Evolutionary conservation across 2,113 vertebrate genomes (phyloP), one percentile per base, ranked within the genome.

Genomic region (Syngnathus scovelli): DNA sequence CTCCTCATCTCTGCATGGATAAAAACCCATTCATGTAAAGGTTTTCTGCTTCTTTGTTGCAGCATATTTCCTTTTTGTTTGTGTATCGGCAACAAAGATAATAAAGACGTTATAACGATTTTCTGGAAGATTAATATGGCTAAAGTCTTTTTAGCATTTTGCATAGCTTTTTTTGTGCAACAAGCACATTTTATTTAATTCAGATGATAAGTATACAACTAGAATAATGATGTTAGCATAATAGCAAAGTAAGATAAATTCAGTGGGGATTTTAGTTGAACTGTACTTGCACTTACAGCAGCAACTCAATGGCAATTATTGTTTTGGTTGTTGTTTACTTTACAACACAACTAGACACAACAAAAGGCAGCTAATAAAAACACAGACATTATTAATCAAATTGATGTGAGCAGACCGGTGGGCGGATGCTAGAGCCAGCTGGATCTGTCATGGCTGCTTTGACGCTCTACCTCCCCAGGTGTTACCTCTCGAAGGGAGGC

Each of bases 391-490:
- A 78, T 80, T 76, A 75, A 77, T 86, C 77, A 74, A 79, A 76
- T 41, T 48, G 71, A 74, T 73, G 52, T 16, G 2, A 63, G 66
- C 43, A 84, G 76, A 78, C 82, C 83, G 76, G 76, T 82, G 71
- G 67, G 65, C 77, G 52, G 61, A 15, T 48, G 6, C 54, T 33
- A 33, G 36, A 71, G 74, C 70, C 83, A 84, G 82, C 81, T 86
- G 85, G 69, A 63, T 44, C 68, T 70, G 80, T 80, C 81, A 74
- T 61, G 48, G 61, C 19, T 7, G 46, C 43, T 56, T 78, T 87
- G 79, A 86, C 77, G 76, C 66, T 82, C 33, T 36, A 74, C 19
- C 61, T 64, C 75, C 75, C 75, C 85, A 87, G 85, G 87, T 86
- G 84, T 86, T 85, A 70, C 80, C 78, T 80, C 54, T 21, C 61